Percentiles rank a stretch among this genome's conserved stretches.
Conservation (phyloP, 2,113 vertebrate species). For the Antigone vipio region DNA sequence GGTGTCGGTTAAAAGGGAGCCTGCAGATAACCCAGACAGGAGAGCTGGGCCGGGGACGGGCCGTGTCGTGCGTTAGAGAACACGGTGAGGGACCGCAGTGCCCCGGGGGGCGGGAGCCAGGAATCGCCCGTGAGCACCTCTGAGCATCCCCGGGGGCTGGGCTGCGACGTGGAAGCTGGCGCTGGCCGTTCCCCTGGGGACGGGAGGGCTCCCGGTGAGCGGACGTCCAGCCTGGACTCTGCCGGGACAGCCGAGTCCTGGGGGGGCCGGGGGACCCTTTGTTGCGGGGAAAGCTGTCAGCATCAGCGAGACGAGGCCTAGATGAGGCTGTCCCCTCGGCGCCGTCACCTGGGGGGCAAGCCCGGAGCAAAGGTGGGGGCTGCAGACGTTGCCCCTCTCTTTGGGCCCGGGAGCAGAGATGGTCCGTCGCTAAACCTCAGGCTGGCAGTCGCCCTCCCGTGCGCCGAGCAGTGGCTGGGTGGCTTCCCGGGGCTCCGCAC, state of each 20-base stretch:
- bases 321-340: neutral
- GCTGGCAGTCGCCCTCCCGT: neutral
- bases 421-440: neutral
- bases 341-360: neutral
- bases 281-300: neutral
- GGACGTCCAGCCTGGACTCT: neutral
- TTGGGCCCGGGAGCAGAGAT: neutral
- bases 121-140: rapidly evolving
- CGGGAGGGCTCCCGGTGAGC: neutral
- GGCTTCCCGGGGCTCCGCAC: neutral
- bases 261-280: too few relatives aligned
- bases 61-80: too few relatives aligned
- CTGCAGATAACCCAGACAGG: neutral
- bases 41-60: neutral
- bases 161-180: neutral
- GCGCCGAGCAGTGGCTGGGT: neutral
- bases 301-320: neutral
- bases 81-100: too few relatives aligned
- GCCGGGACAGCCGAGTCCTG: too few relatives aligned
- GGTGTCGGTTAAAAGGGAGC: neutral
- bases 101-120: neutral
- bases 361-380: neutral
- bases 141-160: too few relatives aligned
- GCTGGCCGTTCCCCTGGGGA: neutral
- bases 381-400: neutral